Evolutionary conservation across 2,888 invertebrate species (phyloP).

Genomic region (Tenodera sinensis): DNA sequence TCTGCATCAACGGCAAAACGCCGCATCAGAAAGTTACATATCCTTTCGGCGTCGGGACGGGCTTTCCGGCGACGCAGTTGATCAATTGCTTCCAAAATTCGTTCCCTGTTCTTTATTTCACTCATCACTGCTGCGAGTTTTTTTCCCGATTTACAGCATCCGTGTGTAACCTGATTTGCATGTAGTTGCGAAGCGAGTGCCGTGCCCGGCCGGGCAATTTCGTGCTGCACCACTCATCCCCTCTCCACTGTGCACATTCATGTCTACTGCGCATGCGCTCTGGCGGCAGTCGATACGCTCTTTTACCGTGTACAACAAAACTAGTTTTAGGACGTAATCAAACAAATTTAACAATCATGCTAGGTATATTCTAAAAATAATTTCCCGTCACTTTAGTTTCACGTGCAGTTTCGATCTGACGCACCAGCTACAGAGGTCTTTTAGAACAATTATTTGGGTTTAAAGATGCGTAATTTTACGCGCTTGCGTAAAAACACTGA

Average conservation of each 20-base stretch:
- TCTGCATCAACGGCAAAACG: constrained; percentile 66
- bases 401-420: background rate
- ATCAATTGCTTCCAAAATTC: constrained; percentile 81
- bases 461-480: background rate
- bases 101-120: constrained; percentile 65
- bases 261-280: constrained; percentile 12
- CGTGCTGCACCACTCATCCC: background rate
- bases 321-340: background rate
- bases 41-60: constrained; percentile 76
- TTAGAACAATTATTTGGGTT: background rate
- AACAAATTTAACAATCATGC: no score
- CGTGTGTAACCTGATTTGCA: background rate
- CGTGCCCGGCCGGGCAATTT: background rate
- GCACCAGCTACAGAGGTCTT: background rate
- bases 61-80: constrained; percentile 79
- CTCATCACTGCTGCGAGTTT: constrained; percentile 43
- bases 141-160: background rate
- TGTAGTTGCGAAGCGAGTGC: background rate
- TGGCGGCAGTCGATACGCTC: constrained; percentile 14
- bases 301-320: background rate
- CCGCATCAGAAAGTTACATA: constrained; percentile 75
- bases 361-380: no score
- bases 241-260: background rate
- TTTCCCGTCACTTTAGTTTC: no score
- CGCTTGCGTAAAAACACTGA: background rate